Evolutionary conservation across 37 sponge, comb jelly and placozoan genomes (phyloP).

Genomic region (Beroe ovata): DNA sequence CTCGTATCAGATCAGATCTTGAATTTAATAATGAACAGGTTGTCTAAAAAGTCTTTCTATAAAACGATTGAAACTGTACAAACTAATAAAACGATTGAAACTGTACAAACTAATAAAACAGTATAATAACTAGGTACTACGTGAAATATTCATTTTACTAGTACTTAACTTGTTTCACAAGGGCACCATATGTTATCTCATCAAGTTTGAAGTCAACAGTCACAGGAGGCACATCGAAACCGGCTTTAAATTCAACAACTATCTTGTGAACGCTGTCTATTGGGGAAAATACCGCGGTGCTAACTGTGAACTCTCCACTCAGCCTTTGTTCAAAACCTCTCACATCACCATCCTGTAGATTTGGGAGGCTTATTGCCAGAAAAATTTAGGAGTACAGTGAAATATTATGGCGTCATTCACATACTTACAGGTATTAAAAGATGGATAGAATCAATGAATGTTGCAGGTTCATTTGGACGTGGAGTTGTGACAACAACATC

Average conservation of each 20-base stretch:
- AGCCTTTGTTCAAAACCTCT: neutral
- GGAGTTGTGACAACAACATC: conserved; percentile 23
- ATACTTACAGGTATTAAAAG: neutral
- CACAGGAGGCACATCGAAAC: neutral
- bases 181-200: neutral
- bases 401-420: no score
- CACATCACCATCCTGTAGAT: neutral
- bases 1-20: no score
- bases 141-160: no score
- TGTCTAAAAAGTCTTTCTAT: no score
- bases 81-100: no score
- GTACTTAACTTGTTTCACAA: conserved; percentile 5
- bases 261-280: neutral
- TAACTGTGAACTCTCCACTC: conserved; percentile 31
- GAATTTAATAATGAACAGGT: no score
- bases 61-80: no score
- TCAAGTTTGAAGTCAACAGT: neutral
- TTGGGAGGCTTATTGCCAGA: no score
- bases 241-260: conserved; percentile 27
- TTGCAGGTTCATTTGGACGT: conserved; percentile 49
- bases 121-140: no score
- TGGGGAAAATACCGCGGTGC: neutral
- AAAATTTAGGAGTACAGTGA: no score
- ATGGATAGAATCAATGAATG: neutral
- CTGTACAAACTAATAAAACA: no score